Base-by-base conservation (phyloP, 2,888 invertebrate genomes). In the Chloroclysta siterata region DNA sequence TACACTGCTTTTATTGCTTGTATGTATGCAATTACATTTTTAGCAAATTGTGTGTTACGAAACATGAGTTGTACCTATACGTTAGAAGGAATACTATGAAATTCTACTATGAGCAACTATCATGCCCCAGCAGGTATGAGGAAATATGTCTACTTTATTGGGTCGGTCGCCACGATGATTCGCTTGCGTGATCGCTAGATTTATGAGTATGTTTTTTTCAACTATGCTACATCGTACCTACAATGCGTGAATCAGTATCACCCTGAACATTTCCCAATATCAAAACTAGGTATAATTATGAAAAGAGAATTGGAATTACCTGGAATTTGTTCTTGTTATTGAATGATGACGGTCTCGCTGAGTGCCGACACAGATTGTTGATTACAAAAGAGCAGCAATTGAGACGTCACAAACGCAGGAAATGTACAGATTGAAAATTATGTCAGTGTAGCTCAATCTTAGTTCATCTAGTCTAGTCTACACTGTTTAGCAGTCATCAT, bases 341-440 rank as follows among this genome's bases (percentile, higher is more conserved):
- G 88, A 86, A 87, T 87, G 85, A 74, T 73, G 81, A 77, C 80
- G 83, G 88, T 83, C 80, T 81, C 81, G 80, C 76, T 75, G 83
- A 84, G 82, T 85, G 84, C 82, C 84, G 85, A 84, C 85, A 88
- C 89, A 90, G 87, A 89, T 90, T 87, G 89, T 84, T 88, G 89
- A 90, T 91, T 90, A 91, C 90, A 91, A 91, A 92, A 91, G 92
- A 91, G 89, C 88, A 88, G 83, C 90, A 89, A 91, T 91, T 91
- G 90, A 90, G 87, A 87, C 84, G 89, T 89, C 87, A 86, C 82
- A 79, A 79, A 68, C 83, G 84, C 90, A 90, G 91, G 90, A 91
- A 89, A 80, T 77, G 79, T 71, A 73, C 83, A 84, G 84, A 90
- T 92, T 91, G 90, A 88, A 88, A 90, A 86, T 89, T 89, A 89